phyloP scores from a whole-genome alignment of 2,113 vertebrate species.

The Ictalurus furcatus region DNA sequence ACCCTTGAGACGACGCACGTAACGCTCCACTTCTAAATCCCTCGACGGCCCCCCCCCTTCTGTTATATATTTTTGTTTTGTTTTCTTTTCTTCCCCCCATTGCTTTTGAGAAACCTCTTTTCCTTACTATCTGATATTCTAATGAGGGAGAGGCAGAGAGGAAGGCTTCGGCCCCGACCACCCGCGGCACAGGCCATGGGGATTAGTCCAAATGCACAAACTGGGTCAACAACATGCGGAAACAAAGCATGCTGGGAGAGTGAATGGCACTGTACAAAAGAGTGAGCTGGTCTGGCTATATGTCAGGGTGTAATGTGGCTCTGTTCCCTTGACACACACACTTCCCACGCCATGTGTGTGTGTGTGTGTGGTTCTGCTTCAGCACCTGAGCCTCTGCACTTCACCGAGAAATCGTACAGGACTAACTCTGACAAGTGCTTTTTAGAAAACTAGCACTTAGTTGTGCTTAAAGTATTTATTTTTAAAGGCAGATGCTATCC shows the following conservation, averaged over 20 bases:
- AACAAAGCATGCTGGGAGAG: conserved; percentile 55
- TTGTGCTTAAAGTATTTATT: neutral
- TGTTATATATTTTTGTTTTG: neutral
- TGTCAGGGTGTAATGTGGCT: conserved; percentile 42
- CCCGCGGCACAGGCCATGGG: conserved; percentile 52
- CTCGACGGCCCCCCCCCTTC: conserved; percentile 4
- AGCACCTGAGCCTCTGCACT: conserved; percentile 6
- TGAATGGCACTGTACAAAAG: conserved; percentile 49
- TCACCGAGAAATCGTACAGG: neutral
- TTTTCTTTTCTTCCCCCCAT: neutral
- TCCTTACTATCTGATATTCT: conserved; percentile 57
- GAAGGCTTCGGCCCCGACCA: conserved; percentile 53
- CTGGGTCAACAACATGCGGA: conserved; percentile 61
- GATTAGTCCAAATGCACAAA: conserved; percentile 61
- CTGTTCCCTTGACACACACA: conserved; percentile 39
- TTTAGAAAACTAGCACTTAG: neutral
- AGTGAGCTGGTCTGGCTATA: conserved; percentile 43
- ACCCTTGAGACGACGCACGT: conserved; percentile 43
- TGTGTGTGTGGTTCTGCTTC: neutral
- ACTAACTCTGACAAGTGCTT: neutral
- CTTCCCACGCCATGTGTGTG: conserved; percentile 14
- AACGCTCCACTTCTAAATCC: conserved; percentile 51
- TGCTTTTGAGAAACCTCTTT: conserved; percentile 16
- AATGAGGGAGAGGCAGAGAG: conserved; percentile 51
- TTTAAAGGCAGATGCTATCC: neutral